phyloP scores from a whole-genome alignment of 2,797 vertebrate genomes.

The Eulemur mongoz region DNA sequence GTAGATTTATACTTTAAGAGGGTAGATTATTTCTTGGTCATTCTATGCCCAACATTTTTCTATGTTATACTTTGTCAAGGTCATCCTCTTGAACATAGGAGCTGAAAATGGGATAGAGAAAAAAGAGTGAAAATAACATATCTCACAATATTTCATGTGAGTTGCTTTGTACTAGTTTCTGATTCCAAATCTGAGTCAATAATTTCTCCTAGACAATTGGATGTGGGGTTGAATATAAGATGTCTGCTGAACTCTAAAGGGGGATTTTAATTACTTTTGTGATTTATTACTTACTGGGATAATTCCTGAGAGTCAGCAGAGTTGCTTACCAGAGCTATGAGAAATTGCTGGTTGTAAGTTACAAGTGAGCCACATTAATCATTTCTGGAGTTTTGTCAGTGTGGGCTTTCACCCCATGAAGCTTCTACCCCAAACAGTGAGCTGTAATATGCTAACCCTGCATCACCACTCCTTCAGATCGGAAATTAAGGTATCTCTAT shows the following conservation, averaged over 20 bases:
- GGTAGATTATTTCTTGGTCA: background rate
- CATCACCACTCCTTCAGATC: background rate
- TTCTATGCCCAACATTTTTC: background rate
- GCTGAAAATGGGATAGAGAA: background rate
- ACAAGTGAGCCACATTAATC: conserved; percentile 67
- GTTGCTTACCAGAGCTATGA: conserved; percentile 50
- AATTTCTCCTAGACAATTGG: conserved; percentile 44
- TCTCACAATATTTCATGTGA: background rate
- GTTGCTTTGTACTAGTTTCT: conserved; percentile 37
- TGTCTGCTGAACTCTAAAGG: conserved; percentile 13
- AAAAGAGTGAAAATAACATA: background rate
- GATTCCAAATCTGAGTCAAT: conserved; percentile 41
- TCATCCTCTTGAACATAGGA: background rate
- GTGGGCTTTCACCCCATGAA: conserved; percentile 45
- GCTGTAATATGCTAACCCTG: background rate
- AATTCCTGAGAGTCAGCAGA: conserved; percentile 58
- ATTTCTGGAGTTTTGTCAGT: conserved; percentile 40
- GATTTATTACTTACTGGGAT: conserved; percentile 72
- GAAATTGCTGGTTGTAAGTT: conserved; percentile 62
- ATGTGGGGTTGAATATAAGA: background rate
- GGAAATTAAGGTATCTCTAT: background rate
- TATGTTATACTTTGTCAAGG: background rate
- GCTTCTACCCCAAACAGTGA: background rate
- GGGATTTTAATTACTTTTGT: conserved; percentile 72
- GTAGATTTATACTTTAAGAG: background rate